Evolutionary conservation across 1,140 invertebrate genomes (phyloP).

Genomic region (Zaprionus nigranus): DNA sequence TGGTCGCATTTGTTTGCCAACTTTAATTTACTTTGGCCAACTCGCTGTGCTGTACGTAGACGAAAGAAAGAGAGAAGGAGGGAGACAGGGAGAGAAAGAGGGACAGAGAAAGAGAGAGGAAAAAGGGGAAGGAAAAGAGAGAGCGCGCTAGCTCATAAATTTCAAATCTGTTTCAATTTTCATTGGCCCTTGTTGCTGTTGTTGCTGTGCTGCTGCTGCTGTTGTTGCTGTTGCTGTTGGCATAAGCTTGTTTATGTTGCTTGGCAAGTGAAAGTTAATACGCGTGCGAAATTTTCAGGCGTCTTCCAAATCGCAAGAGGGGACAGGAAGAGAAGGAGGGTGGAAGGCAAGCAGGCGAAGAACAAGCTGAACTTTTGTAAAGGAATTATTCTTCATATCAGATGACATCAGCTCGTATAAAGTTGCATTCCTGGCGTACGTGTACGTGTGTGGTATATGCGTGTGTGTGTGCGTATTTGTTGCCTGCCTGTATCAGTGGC

Average conservation of each 20-base stretch:
- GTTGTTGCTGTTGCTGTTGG: conserved; percentile 26
- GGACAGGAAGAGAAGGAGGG: conserved; percentile 5
- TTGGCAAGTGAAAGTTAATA: conserved; percentile 74
- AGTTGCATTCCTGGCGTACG: conserved; percentile 51
- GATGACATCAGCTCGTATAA: conserved; percentile 68
- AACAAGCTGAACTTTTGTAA: conserved; percentile 67
- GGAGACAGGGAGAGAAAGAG: conserved; percentile 11
- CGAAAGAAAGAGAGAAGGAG: neutral
- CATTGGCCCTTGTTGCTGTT: conserved; percentile 41
- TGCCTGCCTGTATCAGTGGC: conserved; percentile 26
- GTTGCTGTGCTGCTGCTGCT: too few relatives aligned
- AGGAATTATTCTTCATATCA: conserved; percentile 75
- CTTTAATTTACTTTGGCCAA: conserved; percentile 65
- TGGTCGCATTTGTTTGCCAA: conserved; percentile 59
- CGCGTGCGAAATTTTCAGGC: conserved; percentile 71
- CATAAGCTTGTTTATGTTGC: conserved; percentile 72
- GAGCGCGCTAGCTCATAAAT: conserved; percentile 65
- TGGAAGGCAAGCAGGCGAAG: conserved; percentile 14
- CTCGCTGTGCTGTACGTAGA: conserved; percentile 12
- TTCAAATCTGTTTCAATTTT: conserved; percentile 74
- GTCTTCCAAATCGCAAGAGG: conserved; percentile 11
- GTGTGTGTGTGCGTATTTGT: conserved; percentile 17
- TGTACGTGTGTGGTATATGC: conserved; percentile 10
- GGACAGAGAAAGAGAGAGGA: neutral
- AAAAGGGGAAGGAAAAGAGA: conserved; percentile 26